Evolutionary conservation across 1,140 invertebrate genomes (phyloP), one percentile per base, ranked within the genome.

Genomic region (Nymphalis io): DNA sequence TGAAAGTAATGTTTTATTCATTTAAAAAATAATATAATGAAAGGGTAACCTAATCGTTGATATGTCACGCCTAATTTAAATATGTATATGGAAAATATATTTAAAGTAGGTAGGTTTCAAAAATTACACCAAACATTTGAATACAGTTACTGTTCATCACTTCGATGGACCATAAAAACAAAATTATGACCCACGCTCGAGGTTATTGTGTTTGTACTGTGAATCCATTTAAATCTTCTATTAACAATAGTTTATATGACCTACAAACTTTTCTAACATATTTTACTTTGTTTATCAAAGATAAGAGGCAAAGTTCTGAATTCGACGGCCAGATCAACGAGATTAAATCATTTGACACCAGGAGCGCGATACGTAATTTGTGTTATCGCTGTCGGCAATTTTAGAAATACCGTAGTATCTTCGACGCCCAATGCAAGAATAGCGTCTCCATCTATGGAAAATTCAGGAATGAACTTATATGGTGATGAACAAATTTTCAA

Each of bases 281-380:
- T 33, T 65, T 27, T 33, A 33, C 40, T 60, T 44, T 64, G 57
- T 66, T 16, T 68, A 21, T 70, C 69, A 42, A 92, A 96, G 95
- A 93, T 96, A 69, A 93, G 94, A 60, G 95, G 94, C 2, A 96
- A 94, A 88, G 90, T 94, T 61, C 84, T 97, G 61, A 95, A 95
- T 80, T 92, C 94, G 13, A 93, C 93, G 33, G 93, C 94, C 1
- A 93, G 96, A 73, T 95, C 94, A 1, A 94, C 95, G 39, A 95
- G 95, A 85, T 90, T 98, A 51, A 93, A 93, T 21, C 94, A 94
- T 76, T 92, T 98, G 60, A 93, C 93, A 61, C 94, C 97, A 0
- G 96, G 95, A 80, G 96, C 95, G 0, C 93, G 94, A 62, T 98
- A 98, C 89, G 93, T 95, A 60, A 95, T 98, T 75, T 98, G 97